phyloP scores from a whole-genome alignment of 2,888 invertebrate species.

The Polyommatus iphigenia region DNA sequence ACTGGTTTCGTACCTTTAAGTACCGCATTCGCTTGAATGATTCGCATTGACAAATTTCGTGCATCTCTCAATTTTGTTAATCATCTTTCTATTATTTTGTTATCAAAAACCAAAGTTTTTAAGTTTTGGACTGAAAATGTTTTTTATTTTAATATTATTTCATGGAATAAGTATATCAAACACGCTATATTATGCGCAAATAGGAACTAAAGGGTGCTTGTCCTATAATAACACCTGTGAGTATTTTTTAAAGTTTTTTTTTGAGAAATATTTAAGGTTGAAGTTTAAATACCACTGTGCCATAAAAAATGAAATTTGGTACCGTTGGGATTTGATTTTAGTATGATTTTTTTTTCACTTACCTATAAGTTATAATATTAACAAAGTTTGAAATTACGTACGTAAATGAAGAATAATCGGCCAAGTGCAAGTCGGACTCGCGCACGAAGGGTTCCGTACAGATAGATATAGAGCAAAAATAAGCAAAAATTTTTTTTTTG shows the following conservation, averaged over 20 bases:
- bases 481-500: too few relatives aligned
- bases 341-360: too few relatives aligned
- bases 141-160: slow-evolving; percentile 43
- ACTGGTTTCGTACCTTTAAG: not conserved
- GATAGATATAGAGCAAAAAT: too few relatives aligned
- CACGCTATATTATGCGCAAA: slow-evolving; percentile 53
- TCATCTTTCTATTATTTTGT: not conserved
- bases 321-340: too few relatives aligned
- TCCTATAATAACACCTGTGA: slow-evolving; percentile 65
- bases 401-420: too few relatives aligned
- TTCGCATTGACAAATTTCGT: not conserved
- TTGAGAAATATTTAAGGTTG: not conserved
- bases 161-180: slow-evolving; percentile 47
- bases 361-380: too few relatives aligned
- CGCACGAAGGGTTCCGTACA: too few relatives aligned
- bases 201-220: slow-evolving; percentile 57
- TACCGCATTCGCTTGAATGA: not conserved
- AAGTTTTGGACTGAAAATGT: not conserved
- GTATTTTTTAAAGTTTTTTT: slow-evolving; percentile 43
- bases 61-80: not conserved
- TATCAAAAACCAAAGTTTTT: not conserved
- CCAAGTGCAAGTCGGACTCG: too few relatives aligned
- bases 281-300: not conserved
- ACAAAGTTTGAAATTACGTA: not conserved
- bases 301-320: too few relatives aligned